Conservation (phyloP, 2,797 vertebrate species). For the Silurus lanzhouensis region DNA sequence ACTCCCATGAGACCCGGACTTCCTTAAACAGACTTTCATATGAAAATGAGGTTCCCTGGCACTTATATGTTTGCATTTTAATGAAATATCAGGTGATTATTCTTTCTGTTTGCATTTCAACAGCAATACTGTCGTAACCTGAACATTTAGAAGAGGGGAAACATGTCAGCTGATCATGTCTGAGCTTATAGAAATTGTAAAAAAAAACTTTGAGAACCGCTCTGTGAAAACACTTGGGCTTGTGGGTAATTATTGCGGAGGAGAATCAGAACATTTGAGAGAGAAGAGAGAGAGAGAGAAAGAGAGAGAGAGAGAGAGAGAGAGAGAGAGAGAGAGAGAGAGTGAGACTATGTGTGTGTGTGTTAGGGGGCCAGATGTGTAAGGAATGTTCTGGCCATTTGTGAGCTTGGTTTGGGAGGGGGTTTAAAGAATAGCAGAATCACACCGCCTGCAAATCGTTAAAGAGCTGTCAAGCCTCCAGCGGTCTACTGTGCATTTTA, state of each 20-base stretch:
- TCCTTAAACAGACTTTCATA: conserved; percentile 16
- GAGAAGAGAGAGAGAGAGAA: conserved; percentile 37
- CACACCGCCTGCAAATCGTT: conserved; percentile 76
- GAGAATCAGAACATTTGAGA: conserved; percentile 59
- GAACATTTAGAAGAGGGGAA: not conserved
- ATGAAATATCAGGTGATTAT: not conserved
- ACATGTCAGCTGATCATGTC: conserved; percentile 42
- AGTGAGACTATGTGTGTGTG: conserved; percentile 58
- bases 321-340: not conserved
- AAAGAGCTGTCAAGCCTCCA: conserved; percentile 74
- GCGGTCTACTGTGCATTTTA: conserved; percentile 69
- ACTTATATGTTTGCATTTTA: not conserved
- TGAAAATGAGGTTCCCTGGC: conserved; percentile 16
- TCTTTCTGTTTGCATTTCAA: not conserved
- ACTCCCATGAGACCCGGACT: conserved; percentile 21
- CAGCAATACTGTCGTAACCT: not conserved
- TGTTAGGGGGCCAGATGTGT: conserved; percentile 78
- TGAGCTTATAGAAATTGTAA: conserved; percentile 59
- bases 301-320: conserved; percentile 14
- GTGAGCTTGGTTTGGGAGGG: conserved; percentile 59
- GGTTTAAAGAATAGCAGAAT: conserved; percentile 66
- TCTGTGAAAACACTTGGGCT: conserved; percentile 71
- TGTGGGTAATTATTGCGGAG: conserved; percentile 76
- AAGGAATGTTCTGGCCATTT: conserved; percentile 81
- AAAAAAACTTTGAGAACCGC: conserved; percentile 56